phyloP scores from a whole-genome alignment of 1,140 invertebrate genomes.

The Hypothenemus hampei region DNA sequence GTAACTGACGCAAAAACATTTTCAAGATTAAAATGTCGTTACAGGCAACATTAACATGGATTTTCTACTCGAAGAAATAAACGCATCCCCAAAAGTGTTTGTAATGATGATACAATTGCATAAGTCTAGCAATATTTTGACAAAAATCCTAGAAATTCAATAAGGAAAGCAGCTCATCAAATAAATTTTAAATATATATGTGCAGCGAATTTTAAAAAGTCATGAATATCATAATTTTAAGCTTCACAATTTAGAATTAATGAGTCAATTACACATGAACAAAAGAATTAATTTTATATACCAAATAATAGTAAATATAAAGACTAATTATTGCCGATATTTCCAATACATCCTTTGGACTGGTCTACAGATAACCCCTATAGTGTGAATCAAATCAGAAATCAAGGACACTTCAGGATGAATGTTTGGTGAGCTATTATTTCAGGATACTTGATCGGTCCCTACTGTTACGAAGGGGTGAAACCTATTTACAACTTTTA shows the following conservation, averaged over 20 bases:
- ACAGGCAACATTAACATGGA: too few relatives aligned
- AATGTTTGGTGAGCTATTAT: constrained; percentile 5
- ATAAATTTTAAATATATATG: not conserved
- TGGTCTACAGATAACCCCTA: not conserved
- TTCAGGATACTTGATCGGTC: not conserved
- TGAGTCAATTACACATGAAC: not conserved
- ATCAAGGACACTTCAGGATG: not conserved
- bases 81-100: too few relatives aligned
- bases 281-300: not conserved
- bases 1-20: too few relatives aligned
- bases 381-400: not conserved
- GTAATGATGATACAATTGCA: too few relatives aligned
- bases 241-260: constrained; percentile 8
- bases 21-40: too few relatives aligned
- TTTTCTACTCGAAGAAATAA: too few relatives aligned
- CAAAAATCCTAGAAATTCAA: too few relatives aligned
- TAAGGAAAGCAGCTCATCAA: too few relatives aligned
- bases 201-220: constrained; percentile 1
- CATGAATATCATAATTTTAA: constrained; percentile 3
- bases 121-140: too few relatives aligned
- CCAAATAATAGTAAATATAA: not conserved
- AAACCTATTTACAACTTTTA: constrained; percentile 3
- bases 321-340: not conserved
- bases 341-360: constrained; percentile 8
- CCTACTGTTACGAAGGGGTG: constrained; percentile 7